A percentile compares a stretch with the other conserved stretches of the same genome.
Evolutionary conservation across 1,140 invertebrate species (phyloP).

Genomic region (Leptopilina clavipes): DNA sequence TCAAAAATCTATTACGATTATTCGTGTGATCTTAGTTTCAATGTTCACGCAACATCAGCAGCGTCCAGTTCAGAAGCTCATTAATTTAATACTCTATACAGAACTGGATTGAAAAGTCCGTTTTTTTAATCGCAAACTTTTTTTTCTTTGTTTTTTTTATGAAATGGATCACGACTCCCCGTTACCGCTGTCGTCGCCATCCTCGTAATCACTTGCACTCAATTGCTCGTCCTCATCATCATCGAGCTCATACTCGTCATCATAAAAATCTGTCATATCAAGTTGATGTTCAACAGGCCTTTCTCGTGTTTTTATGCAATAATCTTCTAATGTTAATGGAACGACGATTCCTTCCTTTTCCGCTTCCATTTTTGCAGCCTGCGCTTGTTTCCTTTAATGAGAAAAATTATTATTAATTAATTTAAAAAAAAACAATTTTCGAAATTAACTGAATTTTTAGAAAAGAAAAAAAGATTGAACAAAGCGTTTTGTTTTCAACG

Average conservation of each 20-base stretch:
- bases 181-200: constrained; percentile 88
- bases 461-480: neutral
- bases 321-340: constrained; percentile 98
- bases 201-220: constrained; percentile 80
- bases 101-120: constrained; percentile 54
- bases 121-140: constrained; percentile 6
- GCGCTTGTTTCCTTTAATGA: constrained; percentile 91
- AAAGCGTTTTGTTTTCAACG: neutral
- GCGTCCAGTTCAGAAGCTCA: constrained; percentile 64
- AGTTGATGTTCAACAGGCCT: constrained; percentile 86
- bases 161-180: constrained; percentile 79
- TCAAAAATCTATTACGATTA: neutral
- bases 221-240: constrained; percentile 82
- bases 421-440: constrained; percentile 15
- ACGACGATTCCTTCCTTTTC: constrained; percentile 97
- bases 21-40: neutral
- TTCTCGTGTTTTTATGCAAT: constrained; percentile 93
- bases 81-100: constrained; percentile 68
- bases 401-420: constrained; percentile 53
- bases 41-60: neutral
- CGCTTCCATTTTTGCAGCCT: constrained; percentile 94
- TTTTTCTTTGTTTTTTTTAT: constrained; percentile 50
- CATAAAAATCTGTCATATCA: constrained; percentile 94
- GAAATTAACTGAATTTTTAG: neutral
- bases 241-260: constrained; percentile 91